Base-by-base conservation (phyloP, 2,888 invertebrate genomes). In the Cetonia aurata region DNA sequence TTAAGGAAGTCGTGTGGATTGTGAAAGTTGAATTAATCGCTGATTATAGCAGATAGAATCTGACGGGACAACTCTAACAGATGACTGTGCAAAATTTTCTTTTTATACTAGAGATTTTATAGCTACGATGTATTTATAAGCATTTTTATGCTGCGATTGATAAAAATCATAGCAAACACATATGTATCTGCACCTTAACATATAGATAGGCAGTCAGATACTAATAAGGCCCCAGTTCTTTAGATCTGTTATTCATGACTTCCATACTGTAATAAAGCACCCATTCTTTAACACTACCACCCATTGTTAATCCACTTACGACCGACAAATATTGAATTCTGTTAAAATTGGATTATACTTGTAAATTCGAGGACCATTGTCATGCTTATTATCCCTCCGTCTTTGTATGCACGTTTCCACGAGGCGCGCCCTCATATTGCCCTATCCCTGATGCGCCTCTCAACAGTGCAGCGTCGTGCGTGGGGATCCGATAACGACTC, bases 261-360 rank as follows among this genome's bases (percentile, higher is more conserved):
- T 37, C 37, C 37, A 3, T 1, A 37, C 4, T 8, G 6, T 37
- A 37, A 37, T 37, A 37, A 37, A 37, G 37, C 37, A 37, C 6
- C 37, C 9, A 9, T 19, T 25, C 37, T 31, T 37, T 33, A 19
- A 50, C 62, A 37, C 62, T n/a, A 62, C 69, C 69, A 62, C 62
- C 69, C 62, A 69, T 53, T 53, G 69, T 31, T 69, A 69, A 62
- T 69, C 62, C 55, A 60, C 62, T 69, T 69, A 69, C 42, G 25
- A 41, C 62, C 52, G 69, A 69, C 69, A 69, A 69, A 69, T 69
- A 69, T 69, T 69, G 69, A 69, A 53, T 67, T 62, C 62, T 62
- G 60, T 69, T 69, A 59, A 62, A 69, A 69, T 69, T 69, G 69
- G 69, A 69, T 69, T 69, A 69, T 69, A 69, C 69, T 69, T 69